Evolutionary conservation across 2,888 invertebrate genomes (phyloP).

Genomic region (Caenorhabditis afra): DNA sequence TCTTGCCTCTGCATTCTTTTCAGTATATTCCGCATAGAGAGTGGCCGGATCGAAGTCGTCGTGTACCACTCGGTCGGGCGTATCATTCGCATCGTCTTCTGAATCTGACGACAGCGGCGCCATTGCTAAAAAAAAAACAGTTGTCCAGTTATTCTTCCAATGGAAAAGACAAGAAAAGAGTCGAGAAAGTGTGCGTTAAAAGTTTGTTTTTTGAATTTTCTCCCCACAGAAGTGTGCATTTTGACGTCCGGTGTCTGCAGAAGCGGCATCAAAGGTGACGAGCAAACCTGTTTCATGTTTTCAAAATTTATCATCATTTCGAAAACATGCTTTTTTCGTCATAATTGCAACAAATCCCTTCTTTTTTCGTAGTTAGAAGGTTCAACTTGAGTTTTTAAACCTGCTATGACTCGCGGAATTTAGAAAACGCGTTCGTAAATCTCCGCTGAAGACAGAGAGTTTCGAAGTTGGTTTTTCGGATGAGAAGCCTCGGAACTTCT

Average conservation of each 20-base stretch:
- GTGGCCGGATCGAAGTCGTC: not conserved
- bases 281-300: conserved; percentile 1
- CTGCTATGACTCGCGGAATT: no score
- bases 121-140: not conserved
- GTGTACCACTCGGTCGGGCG: not conserved
- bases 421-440: no score
- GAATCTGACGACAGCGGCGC: not conserved
- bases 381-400: no score
- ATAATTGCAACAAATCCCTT: not conserved
- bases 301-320: conserved; percentile 21
- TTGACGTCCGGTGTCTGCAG: conserved; percentile 23
- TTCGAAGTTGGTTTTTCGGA: no score
- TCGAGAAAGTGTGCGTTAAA: no score
- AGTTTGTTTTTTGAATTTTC: not conserved
- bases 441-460: no score
- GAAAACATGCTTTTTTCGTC: not conserved
- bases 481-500: no score
- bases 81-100: not conserved
- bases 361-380: no score
- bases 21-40: not conserved
- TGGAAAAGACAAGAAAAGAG: no score
- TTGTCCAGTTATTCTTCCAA: no score
- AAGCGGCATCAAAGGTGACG: not conserved
- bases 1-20: not conserved
- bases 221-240: conserved; percentile 5